phyloP scores from a whole-genome alignment of 2,888 invertebrate species.

The Macrophya alboannulata region DNA sequence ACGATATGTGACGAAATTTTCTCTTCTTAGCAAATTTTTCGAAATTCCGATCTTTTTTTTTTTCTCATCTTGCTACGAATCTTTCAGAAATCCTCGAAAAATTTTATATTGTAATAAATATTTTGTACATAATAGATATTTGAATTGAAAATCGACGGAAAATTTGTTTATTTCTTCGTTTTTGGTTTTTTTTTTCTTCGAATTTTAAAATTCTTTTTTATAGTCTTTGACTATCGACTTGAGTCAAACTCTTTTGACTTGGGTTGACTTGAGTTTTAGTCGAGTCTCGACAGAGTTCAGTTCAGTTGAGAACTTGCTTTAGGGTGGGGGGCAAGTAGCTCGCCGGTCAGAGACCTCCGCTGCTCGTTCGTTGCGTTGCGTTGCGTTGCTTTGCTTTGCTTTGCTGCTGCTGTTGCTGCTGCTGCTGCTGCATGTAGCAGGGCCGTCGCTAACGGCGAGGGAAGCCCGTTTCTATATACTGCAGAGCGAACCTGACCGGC shows the following conservation, averaged over 20 bases:
- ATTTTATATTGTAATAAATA: too few species aligned
- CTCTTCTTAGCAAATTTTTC: too few species aligned
- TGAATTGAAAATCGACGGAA: too few species aligned
- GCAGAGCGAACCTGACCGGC: conserved; percentile 11
- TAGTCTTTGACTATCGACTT: not conserved
- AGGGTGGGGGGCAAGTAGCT: conserved; percentile 48
- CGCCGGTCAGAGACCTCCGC: conserved; percentile 79
- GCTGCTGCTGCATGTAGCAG: conserved; percentile 7
- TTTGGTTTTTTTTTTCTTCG: not conserved
- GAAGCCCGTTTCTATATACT: conserved; percentile 12
- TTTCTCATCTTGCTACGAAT: not conserved
- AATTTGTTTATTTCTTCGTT: too few species aligned
- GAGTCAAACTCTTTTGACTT: not conserved
- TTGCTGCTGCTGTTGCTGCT: not conserved
- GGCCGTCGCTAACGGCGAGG: conserved; percentile 14
- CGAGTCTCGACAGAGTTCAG: conserved; percentile 67
- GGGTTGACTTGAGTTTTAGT: conserved; percentile 36
- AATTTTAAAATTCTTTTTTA: not conserved
- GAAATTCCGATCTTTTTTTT: not conserved
- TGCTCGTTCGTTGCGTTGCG: not conserved
- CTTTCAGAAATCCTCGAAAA: not conserved
- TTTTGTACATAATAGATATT: too few species aligned
- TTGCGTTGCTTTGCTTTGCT: not conserved
- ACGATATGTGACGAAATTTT: not conserved
- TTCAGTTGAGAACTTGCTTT: conserved; percentile 19